Percentiles rank a stretch among this genome's conserved stretches.
Evolutionary conservation across 2,888 invertebrate genomes (phyloP).

Genomic region (Hydrotaea diabolus): DNA sequence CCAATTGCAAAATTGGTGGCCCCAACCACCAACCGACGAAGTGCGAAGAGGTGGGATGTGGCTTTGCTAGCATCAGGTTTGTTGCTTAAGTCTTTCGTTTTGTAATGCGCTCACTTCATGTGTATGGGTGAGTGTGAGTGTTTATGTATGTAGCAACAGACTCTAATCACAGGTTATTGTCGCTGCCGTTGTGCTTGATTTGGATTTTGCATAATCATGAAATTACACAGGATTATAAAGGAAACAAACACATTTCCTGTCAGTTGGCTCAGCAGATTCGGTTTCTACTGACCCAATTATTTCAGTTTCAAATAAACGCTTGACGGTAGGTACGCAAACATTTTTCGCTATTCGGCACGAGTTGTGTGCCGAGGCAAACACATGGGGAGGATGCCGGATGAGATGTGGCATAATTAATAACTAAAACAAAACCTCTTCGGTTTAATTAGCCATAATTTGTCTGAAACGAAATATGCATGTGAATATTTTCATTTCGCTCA

Average conservation of each 20-base stretch:
- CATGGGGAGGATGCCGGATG: neutral
- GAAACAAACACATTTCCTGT: conserved; percentile 40
- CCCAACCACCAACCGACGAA: neutral
- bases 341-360: neutral
- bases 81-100: conserved; percentile 73
- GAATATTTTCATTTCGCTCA: neutral
- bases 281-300: conserved; percentile 3
- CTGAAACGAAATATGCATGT: neutral
- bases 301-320: neutral
- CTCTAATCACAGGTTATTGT: neutral
- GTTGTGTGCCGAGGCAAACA: neutral
- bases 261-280: neutral
- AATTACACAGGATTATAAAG: conserved; percentile 57
- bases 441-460: conserved; percentile 24
- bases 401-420: neutral
- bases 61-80: conserved; percentile 69
- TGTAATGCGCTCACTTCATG: too few species aligned
- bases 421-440: neutral
- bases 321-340: too few species aligned
- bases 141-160: neutral
- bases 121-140: neutral
- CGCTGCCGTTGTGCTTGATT: neutral
- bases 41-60: too few species aligned
- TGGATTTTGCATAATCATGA: conserved; percentile 38
- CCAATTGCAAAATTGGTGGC: neutral